These are phyloP conservation scores for Meteorus cinctellus DNA, from an alignment of 2,888 invertebrate genomes.

Conservation along the genomic window DNA sequence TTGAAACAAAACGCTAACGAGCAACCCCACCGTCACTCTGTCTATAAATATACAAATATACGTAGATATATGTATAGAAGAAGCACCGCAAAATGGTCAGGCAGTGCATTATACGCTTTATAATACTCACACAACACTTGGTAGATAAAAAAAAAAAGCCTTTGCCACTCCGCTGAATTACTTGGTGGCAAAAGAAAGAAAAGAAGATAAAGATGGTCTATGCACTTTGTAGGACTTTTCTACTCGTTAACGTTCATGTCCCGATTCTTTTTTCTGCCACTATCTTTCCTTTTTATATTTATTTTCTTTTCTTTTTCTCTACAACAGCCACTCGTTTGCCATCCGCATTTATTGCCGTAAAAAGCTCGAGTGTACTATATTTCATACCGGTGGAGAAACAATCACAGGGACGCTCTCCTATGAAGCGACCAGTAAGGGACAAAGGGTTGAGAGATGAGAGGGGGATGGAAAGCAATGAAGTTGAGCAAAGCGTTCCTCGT, in stretches of 20 bases:
- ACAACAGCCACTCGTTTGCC: constrained; percentile 22
- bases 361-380: constrained; percentile 26
- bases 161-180: constrained; percentile 19
- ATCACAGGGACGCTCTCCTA: constrained; percentile 18
- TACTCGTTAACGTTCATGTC: constrained; percentile 19
- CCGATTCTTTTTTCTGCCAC: background rate
- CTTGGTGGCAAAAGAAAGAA: background rate
- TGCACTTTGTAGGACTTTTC: constrained; percentile 20
- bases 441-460: background rate
- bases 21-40: background rate
- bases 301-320: background rate
- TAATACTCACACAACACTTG: background rate
- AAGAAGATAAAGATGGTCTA: constrained; percentile 9
- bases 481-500: constrained; percentile 20
- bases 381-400: constrained; percentile 10
- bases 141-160: background rate
- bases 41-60: background rate
- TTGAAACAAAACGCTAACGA: background rate
- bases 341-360: constrained; percentile 29
- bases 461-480: constrained; percentile 10
- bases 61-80: background rate
- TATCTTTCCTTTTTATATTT: background rate
- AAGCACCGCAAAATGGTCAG: background rate
- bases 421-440: background rate
- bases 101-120: constrained; percentile 3